Evolutionary conservation across 1,140 invertebrate genomes (phyloP), one percentile per base, ranked within the genome.

Genomic region (Brachionus calyciflorus): DNA sequence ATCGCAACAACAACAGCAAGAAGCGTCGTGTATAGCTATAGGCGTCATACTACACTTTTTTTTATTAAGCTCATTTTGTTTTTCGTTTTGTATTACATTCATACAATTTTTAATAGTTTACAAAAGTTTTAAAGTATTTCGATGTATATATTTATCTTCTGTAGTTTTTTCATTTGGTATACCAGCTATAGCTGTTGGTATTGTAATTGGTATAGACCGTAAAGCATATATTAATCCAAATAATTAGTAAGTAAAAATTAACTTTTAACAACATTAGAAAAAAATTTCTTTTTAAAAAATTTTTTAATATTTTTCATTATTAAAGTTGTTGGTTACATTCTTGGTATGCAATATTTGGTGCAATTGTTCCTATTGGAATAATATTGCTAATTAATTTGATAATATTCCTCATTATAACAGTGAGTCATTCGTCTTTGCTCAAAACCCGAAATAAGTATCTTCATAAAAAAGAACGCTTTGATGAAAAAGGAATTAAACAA

Each of bases 401-500:
- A 7, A 24, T 65, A 24, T 65, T 65, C 26, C 9, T 65, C 9
- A 44, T 65, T 19, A 65, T 65, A 4, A 24, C 37, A 19, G 5
- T 65, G 17, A 44, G 60, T 21, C 60, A 65, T 65, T 44, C 60
- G 19, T 44, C 21, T 26, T 12, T 65, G 44, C 41, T 65, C 2
- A 65, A 24, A 24, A 65, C 21, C 3, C 9, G 60, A 44, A 65
- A 65, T 19, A 65, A 65, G 21, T 65, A 65, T 44, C 44, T 65
- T 19, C 60, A 65, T 14, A 65, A 41, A 65, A 41, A 41, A 24
- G 60, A 65, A 5, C 21, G 9, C 12, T 24, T 24, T 10, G 60
- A 65, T 24, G 60, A 65, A 41, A 65, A 65, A 65, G 60, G 60
- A 24, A 41, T 44, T n/a, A 65, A 65, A 65, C n/a, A 44, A 41